Evolutionary conservation across 2,888 invertebrate genomes (phyloP), one percentile per base, ranked within the genome.

Genomic region (Phania funesta): DNA sequence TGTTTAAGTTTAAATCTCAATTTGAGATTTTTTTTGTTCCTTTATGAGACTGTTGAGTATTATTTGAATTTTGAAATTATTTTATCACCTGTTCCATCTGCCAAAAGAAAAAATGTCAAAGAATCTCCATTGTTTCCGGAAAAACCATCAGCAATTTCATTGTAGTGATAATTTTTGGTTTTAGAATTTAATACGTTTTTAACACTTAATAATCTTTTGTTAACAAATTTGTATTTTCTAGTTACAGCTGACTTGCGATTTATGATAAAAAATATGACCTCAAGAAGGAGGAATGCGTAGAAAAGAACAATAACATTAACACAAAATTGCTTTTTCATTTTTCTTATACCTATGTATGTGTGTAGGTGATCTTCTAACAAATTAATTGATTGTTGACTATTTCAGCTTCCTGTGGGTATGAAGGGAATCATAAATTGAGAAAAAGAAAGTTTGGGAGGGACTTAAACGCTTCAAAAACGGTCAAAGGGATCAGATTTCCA

Each of bases 161-260:
- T 52, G 44, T 41, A 13, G 16, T 41, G 26, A 52, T 41, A 54
- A 64, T 20, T 20, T 35, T 48, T 44, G 8, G 16, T 41, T 11
- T 3, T 41, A 38, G 24, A 56, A 74, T 26, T 56, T 54, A 18
- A 56, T 26, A 64, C 16, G 56, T 22, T 65, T 58, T 29, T 52
- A 50, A 38, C 71, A 62, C 71, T 71, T 71, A 38, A 71, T 38
- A 60, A 26, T 26, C 24, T 35, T 60, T 71, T 46, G 71, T 48
- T 38, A 38, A 60, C 22, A 71, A 6, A 11, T 38, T 60, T 44
- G 8, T 56, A 6, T 60, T 65, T 38, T 35, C 32, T 32, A n/a
- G n/a, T n/a, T n/a, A 18, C n/a, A 24, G 50, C 11, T 13, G 26
- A 16, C 0, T 35, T 38, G 13, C 2, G 35, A 38, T 38, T 38